Evolutionary conservation across 1,140 invertebrate genomes (phyloP).

Genomic region (Acromyrmex charruanus): DNA sequence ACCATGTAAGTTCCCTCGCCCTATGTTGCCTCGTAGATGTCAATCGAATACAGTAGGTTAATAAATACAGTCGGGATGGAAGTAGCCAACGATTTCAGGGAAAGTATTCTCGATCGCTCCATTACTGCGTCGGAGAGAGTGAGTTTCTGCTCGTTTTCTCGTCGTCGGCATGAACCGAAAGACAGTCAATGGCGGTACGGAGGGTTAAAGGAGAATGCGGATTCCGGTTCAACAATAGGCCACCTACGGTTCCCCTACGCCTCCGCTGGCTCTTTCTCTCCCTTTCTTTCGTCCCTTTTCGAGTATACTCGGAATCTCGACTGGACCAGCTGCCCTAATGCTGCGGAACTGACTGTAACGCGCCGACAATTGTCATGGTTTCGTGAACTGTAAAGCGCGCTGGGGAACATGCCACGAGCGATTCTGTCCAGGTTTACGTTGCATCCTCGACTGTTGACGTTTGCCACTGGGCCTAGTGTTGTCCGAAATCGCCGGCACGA

Average conservation of each 20-base stretch:
- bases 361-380: conserved; percentile 65
- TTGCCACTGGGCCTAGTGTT: conserved; percentile 42
- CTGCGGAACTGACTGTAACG: conserved; percentile 59
- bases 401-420: conserved; percentile 54
- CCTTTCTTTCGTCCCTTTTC: conserved; percentile 38
- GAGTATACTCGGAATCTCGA: conserved; percentile 67
- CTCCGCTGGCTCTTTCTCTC: conserved; percentile 2
- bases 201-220: conserved; percentile 73
- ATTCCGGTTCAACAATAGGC: conserved; percentile 73
- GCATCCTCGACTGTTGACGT: conserved; percentile 60
- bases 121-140: conserved; percentile 22
- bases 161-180: conserved; percentile 66
- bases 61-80: conserved; percentile 24
- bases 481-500: conserved; percentile 52
- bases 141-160: conserved; percentile 48
- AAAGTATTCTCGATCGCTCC: conserved; percentile 55
- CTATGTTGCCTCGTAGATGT: conserved; percentile 1
- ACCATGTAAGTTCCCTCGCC: conserved; percentile 10
- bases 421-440: conserved; percentile 50
- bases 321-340: conserved; percentile 67
- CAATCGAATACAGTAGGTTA: conserved; percentile 34
- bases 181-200: conserved; percentile 65
- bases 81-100: conserved; percentile 33
- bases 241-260: conserved; percentile 58
- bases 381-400: conserved; percentile 63